phyloP scores from a whole-genome alignment of 1,140 invertebrate genomes.

The Lepidostoma basale region DNA sequence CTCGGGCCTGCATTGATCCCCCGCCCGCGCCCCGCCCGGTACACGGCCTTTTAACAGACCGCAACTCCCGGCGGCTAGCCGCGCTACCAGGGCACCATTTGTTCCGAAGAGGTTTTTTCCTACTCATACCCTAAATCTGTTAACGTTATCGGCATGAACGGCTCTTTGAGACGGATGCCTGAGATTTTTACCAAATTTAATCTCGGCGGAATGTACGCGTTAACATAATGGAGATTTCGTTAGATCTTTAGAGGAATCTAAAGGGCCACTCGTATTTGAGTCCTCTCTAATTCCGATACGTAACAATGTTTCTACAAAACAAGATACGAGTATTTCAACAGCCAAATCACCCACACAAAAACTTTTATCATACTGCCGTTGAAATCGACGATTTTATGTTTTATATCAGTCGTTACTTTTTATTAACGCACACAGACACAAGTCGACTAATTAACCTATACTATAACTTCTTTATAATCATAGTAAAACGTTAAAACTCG shows the following conservation, averaged over 20 bases:
- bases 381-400: too few species aligned
- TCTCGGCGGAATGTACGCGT: constrained; percentile 25
- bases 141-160: constrained; percentile 25
- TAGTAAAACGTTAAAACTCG: too few species aligned
- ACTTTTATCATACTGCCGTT: too few species aligned
- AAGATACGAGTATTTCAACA: too few species aligned
- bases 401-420: too few species aligned
- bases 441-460: too few species aligned
- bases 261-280: not conserved
- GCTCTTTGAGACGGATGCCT: constrained; percentile 23
- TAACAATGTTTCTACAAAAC: too few species aligned
- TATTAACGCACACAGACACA: too few species aligned
- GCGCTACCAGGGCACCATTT: constrained; percentile 28
- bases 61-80: constrained; percentile 22
- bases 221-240: constrained; percentile 15
- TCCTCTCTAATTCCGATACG: too few species aligned
- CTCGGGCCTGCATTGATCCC: not conserved
- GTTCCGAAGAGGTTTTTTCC: constrained; percentile 26
- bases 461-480: too few species aligned
- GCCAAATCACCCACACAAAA: too few species aligned
- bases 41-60: constrained; percentile 18
- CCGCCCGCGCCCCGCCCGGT: not conserved
- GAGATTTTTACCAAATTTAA: constrained; percentile 26
- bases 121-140: not conserved
- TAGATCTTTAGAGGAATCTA: not conserved